A percentile compares a stretch with the other conserved stretches of the same genome.
Evolutionary conservation across 2,888 invertebrate species (phyloP).

Genomic region (Gandaritis pyraliata): DNA sequence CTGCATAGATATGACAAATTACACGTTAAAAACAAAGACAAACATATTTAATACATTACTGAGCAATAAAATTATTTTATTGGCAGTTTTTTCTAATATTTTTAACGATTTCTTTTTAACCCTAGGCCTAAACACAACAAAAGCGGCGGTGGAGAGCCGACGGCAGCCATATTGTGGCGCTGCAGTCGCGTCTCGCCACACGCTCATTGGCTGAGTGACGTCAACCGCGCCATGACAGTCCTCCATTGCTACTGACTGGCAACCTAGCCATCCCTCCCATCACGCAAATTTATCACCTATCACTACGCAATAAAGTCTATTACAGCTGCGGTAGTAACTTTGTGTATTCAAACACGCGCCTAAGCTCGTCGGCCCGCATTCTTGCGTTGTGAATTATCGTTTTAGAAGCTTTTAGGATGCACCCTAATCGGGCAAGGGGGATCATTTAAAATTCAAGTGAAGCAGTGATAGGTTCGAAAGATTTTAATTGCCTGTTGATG

Average conservation of each 20-base stretch:
- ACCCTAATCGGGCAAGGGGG: slow-evolving; percentile 77
- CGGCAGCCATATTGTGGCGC: slow-evolving; percentile 84
- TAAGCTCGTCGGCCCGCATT: slow-evolving; percentile 78
- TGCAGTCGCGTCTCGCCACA: slow-evolving; percentile 70
- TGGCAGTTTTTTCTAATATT: slow-evolving; percentile 39
- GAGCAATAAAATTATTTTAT: slow-evolving; percentile 30
- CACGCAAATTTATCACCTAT: slow-evolving; percentile 56
- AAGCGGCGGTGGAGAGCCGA: slow-evolving; percentile 74
- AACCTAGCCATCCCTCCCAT: slow-evolving; percentile 46
- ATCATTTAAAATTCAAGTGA: slow-evolving; percentile 75
- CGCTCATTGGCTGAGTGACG: slow-evolving; percentile 82
- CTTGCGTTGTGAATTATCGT: slow-evolving; percentile 77
- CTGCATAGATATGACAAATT: slow-evolving; percentile 20
- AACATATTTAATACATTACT: slow-evolving; percentile 9
- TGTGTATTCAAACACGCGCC: slow-evolving; percentile 64
- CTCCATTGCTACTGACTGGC: slow-evolving; percentile 72
- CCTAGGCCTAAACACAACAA: slow-evolving; percentile 80
- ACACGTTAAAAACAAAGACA: slow-evolving; percentile 16
- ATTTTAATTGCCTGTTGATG: slow-evolving; percentile 78
- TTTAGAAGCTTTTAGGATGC: slow-evolving; percentile 81
- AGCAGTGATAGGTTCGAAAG: slow-evolving; percentile 69
- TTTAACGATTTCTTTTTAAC: slow-evolving; percentile 58
- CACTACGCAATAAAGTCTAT: slow-evolving; percentile 38
- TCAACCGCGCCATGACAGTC: slow-evolving; percentile 80
- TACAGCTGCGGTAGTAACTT: slow-evolving; percentile 45